Evolutionary conservation across 2,888 invertebrate genomes (phyloP).

Genomic region (Tetropium fuscum): DNA sequence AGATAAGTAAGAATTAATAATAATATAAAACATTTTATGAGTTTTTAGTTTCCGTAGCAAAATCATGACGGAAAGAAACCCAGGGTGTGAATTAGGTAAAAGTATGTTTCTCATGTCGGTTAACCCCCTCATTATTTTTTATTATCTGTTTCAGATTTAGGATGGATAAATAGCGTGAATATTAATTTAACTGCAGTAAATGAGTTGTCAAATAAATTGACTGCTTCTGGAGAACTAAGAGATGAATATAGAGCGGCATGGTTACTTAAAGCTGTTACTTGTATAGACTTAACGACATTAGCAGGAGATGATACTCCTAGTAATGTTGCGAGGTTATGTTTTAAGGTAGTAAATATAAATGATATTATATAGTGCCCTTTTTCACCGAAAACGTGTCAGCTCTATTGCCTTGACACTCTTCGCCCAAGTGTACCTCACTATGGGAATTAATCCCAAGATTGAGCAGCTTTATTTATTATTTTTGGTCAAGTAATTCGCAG

Average conservation of each 20-base stretch:
- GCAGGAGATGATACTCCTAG: slow-evolving; percentile 83
- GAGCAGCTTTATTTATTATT: no score
- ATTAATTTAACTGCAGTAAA: slow-evolving; percentile 72
- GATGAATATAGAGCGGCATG: slow-evolving; percentile 72
- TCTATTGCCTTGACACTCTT: no score
- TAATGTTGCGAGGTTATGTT: slow-evolving; percentile 85
- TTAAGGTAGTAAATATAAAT: slow-evolving; percentile 72
- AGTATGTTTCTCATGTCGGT: neutral
- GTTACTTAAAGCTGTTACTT: slow-evolving; percentile 84
- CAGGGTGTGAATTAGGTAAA: slow-evolving; percentile 61
- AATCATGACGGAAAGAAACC: slow-evolving; percentile 51
- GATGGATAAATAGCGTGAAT: slow-evolving; percentile 67
- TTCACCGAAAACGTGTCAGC: no score
- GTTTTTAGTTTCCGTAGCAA: no score
- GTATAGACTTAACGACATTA: slow-evolving; percentile 94
- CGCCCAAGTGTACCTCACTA: no score
- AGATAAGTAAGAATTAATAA: no score
- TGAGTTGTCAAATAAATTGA: slow-evolving; percentile 67
- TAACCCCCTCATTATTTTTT: neutral
- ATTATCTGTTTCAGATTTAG: slow-evolving; percentile 61
- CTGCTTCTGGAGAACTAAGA: slow-evolving; percentile 62
- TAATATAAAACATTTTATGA: no score
- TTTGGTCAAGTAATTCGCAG: no score
- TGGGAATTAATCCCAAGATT: no score
- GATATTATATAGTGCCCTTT: neutral